Evolutionary conservation across 1,140 invertebrate genomes (phyloP).

Genomic region (Homarus americanus): DNA sequence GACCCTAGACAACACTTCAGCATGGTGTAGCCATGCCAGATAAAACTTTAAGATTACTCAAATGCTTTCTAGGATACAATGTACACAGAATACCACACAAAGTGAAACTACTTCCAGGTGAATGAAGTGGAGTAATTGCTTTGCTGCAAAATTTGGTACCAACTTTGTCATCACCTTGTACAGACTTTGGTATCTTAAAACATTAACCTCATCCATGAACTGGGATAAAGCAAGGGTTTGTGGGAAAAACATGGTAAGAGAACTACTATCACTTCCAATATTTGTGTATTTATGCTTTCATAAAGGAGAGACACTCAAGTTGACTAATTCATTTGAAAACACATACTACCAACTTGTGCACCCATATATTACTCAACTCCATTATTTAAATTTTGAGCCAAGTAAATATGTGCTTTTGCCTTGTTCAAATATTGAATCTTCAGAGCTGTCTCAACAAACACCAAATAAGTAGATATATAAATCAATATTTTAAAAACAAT

Average conservation of each 20-base stretch:
- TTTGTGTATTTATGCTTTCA: neutral
- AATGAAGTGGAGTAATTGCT: conserved; percentile 4
- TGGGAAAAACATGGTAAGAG: neutral
- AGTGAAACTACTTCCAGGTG: neutral
- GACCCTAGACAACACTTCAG: neutral
- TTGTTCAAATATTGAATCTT: too few relatives aligned
- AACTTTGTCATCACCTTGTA: conserved; percentile 15
- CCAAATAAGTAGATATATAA: neutral
- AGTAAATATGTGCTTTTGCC: too few relatives aligned
- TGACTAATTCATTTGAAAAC: neutral
- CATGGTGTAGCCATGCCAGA: neutral
- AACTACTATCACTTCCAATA: conserved; percentile 13
- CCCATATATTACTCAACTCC: neutral
- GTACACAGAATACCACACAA: neutral
- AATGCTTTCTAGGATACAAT: neutral
- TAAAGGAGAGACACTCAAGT: neutral
- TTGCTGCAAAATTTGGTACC: conserved; percentile 34
- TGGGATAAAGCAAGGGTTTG: conserved; percentile 15
- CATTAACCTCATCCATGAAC: conserved; percentile 18
- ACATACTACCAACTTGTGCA: neutral
- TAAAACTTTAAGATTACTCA: neutral
- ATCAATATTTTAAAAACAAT: neutral
- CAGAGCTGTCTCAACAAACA: neutral
- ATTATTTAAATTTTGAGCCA: neutral
- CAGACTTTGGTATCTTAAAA: conserved; percentile 26